These are phyloP conservation scores for Emydoidea blandingii DNA, from an alignment of 2,797 vertebrate species.

Conservation along the genomic window DNA sequence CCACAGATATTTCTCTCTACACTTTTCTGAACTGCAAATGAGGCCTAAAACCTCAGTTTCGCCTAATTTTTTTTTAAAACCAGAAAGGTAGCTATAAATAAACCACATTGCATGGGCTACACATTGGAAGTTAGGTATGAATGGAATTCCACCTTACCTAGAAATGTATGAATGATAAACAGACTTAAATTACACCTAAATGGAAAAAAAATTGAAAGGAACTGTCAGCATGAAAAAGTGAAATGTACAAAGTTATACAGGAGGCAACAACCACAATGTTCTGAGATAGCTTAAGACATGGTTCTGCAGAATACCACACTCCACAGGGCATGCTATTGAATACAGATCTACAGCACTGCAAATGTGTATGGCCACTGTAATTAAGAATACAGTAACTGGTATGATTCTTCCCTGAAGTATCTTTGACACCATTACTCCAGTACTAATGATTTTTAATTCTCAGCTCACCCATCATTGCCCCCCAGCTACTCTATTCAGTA, in stretches of 20 bases:
- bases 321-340: neutral
- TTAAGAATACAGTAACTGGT: neutral
- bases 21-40: constrained; percentile 24
- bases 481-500: neutral
- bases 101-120: constrained; percentile 59
- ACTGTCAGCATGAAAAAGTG: constrained; percentile 81
- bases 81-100: constrained; percentile 44
- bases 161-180: constrained; percentile 93
- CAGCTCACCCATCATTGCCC: neutral
- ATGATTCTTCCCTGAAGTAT: neutral
- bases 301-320: neutral
- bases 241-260: constrained; percentile 76
- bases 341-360: neutral
- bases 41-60: neutral
- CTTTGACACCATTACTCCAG: neutral
- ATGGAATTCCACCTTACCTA: constrained; percentile 96
- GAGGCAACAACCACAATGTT: constrained; percentile 65
- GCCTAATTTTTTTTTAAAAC: constrained; percentile 23
- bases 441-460: neutral
- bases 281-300: constrained; percentile 26
- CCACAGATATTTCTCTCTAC: neutral
- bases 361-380: neutral
- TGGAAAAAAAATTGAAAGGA: constrained; percentile 87
- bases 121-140: constrained; percentile 79
- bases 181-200: constrained; percentile 98